phyloP scores from a whole-genome alignment of 2,797 vertebrate species.

The Cynopterus sphinx region DNA sequence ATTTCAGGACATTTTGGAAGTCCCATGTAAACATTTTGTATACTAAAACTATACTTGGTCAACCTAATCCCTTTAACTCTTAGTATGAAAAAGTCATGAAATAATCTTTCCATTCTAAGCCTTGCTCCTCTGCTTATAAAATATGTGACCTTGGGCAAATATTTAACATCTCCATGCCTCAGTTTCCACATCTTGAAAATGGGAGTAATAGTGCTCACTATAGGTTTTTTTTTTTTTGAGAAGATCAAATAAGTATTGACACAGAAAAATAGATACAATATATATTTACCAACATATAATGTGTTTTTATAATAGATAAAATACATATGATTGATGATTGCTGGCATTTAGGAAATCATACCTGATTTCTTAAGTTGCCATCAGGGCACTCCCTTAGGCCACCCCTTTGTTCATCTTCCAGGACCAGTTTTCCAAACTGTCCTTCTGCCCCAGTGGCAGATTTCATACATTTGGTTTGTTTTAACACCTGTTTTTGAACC shows the following conservation, averaged over 20 bases:
- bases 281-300: not conserved
- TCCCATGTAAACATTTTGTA: not conserved
- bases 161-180: not conserved
- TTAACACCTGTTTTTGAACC: not conserved
- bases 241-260: not conserved
- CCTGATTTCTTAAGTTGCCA: not conserved
- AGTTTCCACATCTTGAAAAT: not conserved
- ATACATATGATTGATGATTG: not conserved
- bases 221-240: not conserved
- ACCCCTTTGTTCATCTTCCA: not conserved
- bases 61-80: not conserved
- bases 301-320: not conserved
- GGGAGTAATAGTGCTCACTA: not conserved
- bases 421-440: not conserved
- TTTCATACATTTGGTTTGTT: not conserved
- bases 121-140: not conserved
- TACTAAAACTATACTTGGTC: not conserved
- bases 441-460: not conserved
- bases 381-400: not conserved
- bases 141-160: not conserved
- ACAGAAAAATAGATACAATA: not conserved
- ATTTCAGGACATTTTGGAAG: not conserved
- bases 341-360: not conserved
- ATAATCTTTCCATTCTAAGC: not conserved
- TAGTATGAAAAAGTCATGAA: not conserved